Evolutionary conservation across 2,113 vertebrate species (phyloP), one percentile per base, ranked within the genome.

Genomic region (Cynopterus brachyotis): DNA sequence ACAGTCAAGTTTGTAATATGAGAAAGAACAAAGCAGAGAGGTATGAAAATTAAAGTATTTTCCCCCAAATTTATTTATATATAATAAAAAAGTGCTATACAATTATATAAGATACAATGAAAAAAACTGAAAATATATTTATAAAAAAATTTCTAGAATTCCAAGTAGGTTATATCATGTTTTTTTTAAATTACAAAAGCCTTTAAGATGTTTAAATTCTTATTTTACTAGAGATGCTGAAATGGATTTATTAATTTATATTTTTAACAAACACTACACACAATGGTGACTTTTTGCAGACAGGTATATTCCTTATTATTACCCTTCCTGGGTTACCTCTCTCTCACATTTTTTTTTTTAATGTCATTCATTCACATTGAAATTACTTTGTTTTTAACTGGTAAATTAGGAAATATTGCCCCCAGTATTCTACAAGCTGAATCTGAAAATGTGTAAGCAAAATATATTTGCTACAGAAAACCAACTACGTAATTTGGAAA

Each of bases 301-400:
- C 3, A 87, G 11, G 12, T 40, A 0, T 78, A 57, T 82, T 82
- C n/a, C 62, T 95, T 55, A 26, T 47, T 92, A 53, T 67, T 42
- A 15, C 1, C 9, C 3, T 89, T 32, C 28, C 13, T 35, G 73
- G 35, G 9, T 7, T 26, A 67, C 7, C 6, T 1, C 4, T 45
- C 13, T 47, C 35, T 62, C 19, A 50, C 50, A 16, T 15, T 50
- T 15, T 55, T 59, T 79, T 78, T 66, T 86, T 78, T 24, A 83
- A 79, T 60, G 8, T 0, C 3, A 66, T 45, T 45, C n/a, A 57
- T 28, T 59, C 69, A 70, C 0, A 89, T 20, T 89, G 40, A 10
- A 87, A 92, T 92, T 47, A 15, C 10, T 87, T 69, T 94, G 19
- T 53, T 89, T 66, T 91, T 84, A 89, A 76, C 3, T 28, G 26